Base-by-base conservation (phyloP, 30 jellyfish, hydroid and myxozoan species). In the Cassiopea andromeda region DNA sequence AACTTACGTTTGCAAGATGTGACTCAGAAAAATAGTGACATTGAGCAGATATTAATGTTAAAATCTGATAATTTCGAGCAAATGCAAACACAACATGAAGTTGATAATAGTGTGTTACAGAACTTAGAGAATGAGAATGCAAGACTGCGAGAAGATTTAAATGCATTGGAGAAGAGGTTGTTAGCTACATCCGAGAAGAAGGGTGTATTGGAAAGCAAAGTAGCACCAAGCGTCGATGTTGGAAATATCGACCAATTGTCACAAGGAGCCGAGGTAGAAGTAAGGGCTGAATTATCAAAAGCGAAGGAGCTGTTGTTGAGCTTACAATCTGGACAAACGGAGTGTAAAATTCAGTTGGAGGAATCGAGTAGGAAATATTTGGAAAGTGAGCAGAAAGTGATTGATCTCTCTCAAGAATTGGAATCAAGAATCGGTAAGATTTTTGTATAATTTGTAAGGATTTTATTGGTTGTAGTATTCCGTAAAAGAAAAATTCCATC, bases 301-400 rank as follows among this genome's bases (percentile, higher is more conserved):
- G 70, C 81, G 60, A 75, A 88, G 77, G 85, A 78, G 38, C 86
- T 73, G 50, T 48, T 93, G 64, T 80, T 50, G 47, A 82, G 57
- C 43, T 77, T 88, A 59, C 87, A 84, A 78, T 19, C 59, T 4
- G 50, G 69, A 27, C 48, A 57, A 43, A 45, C 73, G 0, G 94
- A 79, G 75, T 76, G 45, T 50, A 67, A 68, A 70, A 78, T n/a
- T 66, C 89, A 87, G 74, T 43, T 87, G 84, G 94, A 87, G n/a
- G 93, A 87, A 15, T 38, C 86, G 43, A 89, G 93, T 17, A 91
- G 87, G 71, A 81, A 82, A 64, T 81, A 92, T 9, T 58, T 95
- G 60, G 92, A 75, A 44, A 84, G 99, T 67, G 98, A 95, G 73
- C 94, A 95, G 69, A 83, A 73, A 46, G 94, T 77, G 1, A 76